Percentiles rank a stretch among this genome's conserved stretches.
These are phyloP conservation scores for Trichonephila clavata DNA, from an alignment of 1,140 invertebrate genomes.

Conservation along the genomic window DNA sequence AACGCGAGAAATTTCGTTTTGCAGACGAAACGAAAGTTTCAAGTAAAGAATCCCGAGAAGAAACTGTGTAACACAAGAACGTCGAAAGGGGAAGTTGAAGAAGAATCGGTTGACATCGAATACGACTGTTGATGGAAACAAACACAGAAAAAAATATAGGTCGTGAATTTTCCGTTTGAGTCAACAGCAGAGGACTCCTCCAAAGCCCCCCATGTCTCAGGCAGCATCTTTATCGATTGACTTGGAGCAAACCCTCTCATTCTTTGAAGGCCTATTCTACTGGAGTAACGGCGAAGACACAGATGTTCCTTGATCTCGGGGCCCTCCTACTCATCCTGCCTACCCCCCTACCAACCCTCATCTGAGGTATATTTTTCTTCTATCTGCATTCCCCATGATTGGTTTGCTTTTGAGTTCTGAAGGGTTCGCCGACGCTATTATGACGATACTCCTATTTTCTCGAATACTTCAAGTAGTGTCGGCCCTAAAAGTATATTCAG, in stretches of 20 bases:
- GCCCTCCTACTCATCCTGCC: slow-evolving; percentile 35
- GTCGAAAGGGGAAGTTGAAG: slow-evolving; percentile 20
- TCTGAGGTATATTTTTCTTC: slow-evolving; percentile 58
- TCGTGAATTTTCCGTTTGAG: slow-evolving; percentile 42
- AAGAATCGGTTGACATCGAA: slow-evolving; percentile 62
- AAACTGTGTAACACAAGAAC: background rate
- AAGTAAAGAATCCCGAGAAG: slow-evolving; percentile 27
- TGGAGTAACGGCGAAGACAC: slow-evolving; percentile 51
- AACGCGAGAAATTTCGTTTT: background rate
- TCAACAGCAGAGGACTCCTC: slow-evolving; percentile 49
- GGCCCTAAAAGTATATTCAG: slow-evolving; percentile 4
- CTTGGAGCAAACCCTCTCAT: slow-evolving; percentile 40
- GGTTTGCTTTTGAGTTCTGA: slow-evolving; percentile 60
- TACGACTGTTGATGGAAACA: slow-evolving; percentile 61
- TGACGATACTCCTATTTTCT: slow-evolving; percentile 46
- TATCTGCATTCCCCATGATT: slow-evolving; percentile 62
- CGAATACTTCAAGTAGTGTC: slow-evolving; percentile 29
- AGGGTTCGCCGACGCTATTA: slow-evolving; percentile 28
- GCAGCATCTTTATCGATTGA: slow-evolving; percentile 58
- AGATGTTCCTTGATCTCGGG: slow-evolving; percentile 67
- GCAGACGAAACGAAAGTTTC: background rate
- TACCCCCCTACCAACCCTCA: slow-evolving; percentile 39
- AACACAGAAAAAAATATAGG: slow-evolving; percentile 46
- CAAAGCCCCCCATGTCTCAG: slow-evolving; percentile 15
- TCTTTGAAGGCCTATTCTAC: slow-evolving; percentile 67